These are phyloP conservation scores for Leucoraja erinaceus DNA, from an alignment of 2,113 vertebrate species.

Conservation along the genomic window DNA sequence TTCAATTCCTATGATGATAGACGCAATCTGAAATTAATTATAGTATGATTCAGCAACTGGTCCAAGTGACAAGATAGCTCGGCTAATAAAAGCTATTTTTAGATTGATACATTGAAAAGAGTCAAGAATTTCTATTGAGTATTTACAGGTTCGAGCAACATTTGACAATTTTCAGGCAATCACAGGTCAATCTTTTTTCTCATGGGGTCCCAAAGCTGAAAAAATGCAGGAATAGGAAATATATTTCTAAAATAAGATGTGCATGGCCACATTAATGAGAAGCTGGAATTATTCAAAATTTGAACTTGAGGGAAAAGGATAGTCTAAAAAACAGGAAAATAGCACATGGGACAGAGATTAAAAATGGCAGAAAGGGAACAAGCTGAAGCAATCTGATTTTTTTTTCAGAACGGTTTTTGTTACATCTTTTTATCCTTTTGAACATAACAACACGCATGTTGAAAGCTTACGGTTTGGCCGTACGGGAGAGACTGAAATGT, in stretches of 20 bases:
- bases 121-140: neutral
- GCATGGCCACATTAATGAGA: neutral
- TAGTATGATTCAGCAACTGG: neutral
- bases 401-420: neutral
- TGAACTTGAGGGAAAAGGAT: neutral
- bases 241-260: neutral
- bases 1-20: neutral
- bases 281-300: neutral
- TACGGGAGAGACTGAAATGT: neutral
- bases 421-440: neutral
- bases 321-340: neutral
- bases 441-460: neutral
- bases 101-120: neutral
- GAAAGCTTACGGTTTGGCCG: neutral
- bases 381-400: neutral
- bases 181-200: neutral
- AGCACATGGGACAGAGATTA: neutral
- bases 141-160: neutral
- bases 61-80: neutral
- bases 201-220: neutral
- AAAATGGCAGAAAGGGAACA: neutral
- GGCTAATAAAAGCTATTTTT: neutral
- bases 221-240: neutral
- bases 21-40: conserved; percentile 13
- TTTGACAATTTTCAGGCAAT: neutral